Percentiles rank a stretch among this genome's conserved stretches.
These are phyloP conservation scores for Odiellus spinosus DNA, from an alignment of 2,888 invertebrate species.

Conservation along the genomic window DNA sequence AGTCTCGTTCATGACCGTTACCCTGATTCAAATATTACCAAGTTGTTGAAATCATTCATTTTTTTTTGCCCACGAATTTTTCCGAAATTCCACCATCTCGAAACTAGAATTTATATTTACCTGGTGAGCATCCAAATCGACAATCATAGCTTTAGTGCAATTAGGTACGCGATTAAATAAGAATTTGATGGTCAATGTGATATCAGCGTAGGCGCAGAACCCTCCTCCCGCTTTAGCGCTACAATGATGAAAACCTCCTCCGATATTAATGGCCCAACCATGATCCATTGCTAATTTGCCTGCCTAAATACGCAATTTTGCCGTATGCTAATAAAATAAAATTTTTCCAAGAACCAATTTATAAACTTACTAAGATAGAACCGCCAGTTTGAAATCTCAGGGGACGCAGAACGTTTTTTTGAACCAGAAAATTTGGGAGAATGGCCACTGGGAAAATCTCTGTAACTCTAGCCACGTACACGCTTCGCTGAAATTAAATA, in stretches of 20 bases:
- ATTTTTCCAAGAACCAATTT: not conserved
- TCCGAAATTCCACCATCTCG: too few species aligned
- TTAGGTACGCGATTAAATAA: slow-evolving; percentile 38
- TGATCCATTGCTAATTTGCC: slow-evolving; percentile 62
- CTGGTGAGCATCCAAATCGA: slow-evolving; percentile 85
- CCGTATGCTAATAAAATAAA: not conserved
- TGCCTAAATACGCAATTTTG: slow-evolving; percentile 34
- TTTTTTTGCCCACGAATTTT: too few species aligned
- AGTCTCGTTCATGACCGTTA: slow-evolving; percentile 72
- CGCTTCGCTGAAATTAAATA: slow-evolving; percentile 55
- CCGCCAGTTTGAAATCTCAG: slow-evolving; percentile 71
- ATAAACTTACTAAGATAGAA: slow-evolving; percentile 42
- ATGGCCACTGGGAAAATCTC: slow-evolving; percentile 56
- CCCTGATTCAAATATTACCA: slow-evolving; percentile 41
- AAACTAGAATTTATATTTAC: slow-evolving; percentile 32
- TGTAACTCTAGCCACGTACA: slow-evolving; percentile 58
- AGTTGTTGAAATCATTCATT: not conserved
- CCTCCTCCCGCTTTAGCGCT: slow-evolving; percentile 58
- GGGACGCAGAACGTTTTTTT: slow-evolving; percentile 55
- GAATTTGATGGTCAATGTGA: slow-evolving; percentile 56
- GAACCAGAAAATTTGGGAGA: slow-evolving; percentile 59
- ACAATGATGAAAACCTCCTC: slow-evolving; percentile 85
- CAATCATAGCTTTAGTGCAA: slow-evolving; percentile 50
- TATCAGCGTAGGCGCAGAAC: slow-evolving; percentile 80
- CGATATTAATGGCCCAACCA: slow-evolving; percentile 79